Base-by-base conservation (phyloP, 1,140 invertebrate species). In the Cephus cinctus region DNA sequence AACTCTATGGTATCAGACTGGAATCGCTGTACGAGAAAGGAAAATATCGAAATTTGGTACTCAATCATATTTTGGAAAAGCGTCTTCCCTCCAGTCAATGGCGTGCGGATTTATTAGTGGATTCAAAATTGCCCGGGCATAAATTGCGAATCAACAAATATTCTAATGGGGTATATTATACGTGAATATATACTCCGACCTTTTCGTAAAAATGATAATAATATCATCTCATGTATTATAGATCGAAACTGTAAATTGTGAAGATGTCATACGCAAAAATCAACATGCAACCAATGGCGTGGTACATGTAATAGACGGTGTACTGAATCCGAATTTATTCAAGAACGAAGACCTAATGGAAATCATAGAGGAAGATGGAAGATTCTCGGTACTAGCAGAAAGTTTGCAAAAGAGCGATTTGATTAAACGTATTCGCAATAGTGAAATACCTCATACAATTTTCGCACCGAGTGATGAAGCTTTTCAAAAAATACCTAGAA, bases 211-310 rank as follows among this genome's bases (percentile, higher is more conserved):
- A 42, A 15, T 38, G 8, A 43, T 16, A 21, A 14, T 18, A 20
- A 40, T 40, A 14, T 20, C n/a, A n/a, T n/a, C n/a, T 20, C 21
- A 23, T 35, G n/a, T 43, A 6, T 54, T 56, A 0, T 57, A 81
- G 80, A 75, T 82, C 54, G 69, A 78, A 39, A 81, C 80, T 1
- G 79, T 80, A 11, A 81, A 82, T 56, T 82, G 81, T 48, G 76
- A 75, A 6, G 52, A 70, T 4, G 67, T 82, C n/a, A 57, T 77
- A 2, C 49, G 76, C 15, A 78, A 80, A 35, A 77, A 82, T 52
- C 77, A 80, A 57, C 65, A 76, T 43, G 85, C 83, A 5, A 83
- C 78, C 3, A 87, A 88, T 64, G 87, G 87, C 15, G 81, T 88
- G 1, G 74, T 88, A 4, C 86, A 88, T 61, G 69, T 88, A 0